These are phyloP conservation scores for Vultur gryphus DNA, from an alignment of 2,797 vertebrate species.

Conservation along the genomic window DNA sequence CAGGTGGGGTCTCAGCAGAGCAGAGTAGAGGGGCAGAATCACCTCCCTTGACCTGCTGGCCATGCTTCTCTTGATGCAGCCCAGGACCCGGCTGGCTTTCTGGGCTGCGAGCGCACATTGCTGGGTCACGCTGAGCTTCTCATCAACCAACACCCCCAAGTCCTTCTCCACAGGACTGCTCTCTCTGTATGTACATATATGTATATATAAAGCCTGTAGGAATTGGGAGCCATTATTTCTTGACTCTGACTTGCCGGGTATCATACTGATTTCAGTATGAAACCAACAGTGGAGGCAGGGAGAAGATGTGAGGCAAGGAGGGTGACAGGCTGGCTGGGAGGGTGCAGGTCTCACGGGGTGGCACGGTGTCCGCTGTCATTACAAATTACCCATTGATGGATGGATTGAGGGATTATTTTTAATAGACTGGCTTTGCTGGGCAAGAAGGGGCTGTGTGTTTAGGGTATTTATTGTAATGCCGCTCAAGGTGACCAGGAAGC, in stretches of 20 bases:
- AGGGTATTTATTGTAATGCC: not conserved
- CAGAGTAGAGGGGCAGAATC: not conserved
- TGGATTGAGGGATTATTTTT: not conserved
- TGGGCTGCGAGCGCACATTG: rapidly evolving
- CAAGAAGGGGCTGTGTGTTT: not conserved
- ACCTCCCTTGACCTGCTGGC: not conserved
- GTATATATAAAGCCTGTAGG: not conserved
- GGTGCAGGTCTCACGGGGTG: not conserved
- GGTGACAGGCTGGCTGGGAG: not conserved
- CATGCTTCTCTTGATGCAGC: rapidly evolving
- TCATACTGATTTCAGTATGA: rapidly evolving
- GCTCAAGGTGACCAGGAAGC: not conserved
- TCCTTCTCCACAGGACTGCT: not conserved
- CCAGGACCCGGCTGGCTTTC: rapidly evolving
- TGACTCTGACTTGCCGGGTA: not conserved
- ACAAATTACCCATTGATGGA: rapidly evolving
- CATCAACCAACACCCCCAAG: not conserved
- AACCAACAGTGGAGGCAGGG: not conserved
- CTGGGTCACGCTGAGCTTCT: rapidly evolving
- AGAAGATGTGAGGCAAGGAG: not conserved
- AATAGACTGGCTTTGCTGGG: not conserved
- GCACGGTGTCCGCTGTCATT: not conserved
- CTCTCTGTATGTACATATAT: not conserved
- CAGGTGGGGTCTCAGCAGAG: not conserved
- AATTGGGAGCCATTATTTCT: not conserved